Base-by-base conservation (phyloP, 2,113 vertebrate genomes). In the Caretta caretta region DNA sequence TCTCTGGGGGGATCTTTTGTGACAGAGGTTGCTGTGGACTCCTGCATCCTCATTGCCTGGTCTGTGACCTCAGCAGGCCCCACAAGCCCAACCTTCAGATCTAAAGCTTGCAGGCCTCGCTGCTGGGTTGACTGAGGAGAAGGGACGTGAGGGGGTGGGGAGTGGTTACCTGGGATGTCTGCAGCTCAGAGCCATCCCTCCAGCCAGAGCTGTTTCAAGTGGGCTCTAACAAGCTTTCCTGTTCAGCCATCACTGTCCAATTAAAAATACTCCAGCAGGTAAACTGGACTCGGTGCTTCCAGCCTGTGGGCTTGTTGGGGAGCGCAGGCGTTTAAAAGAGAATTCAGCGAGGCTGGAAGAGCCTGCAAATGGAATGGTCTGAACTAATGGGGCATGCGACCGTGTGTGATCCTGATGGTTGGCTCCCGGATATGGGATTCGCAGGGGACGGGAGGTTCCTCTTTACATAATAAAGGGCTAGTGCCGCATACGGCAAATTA, bases 81-180 rank as follows among this genome's bases (percentile, higher is more conserved):
- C 62, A 12, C 38, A 56, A 49, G 72, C 20, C 42, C 62, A n/a
- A 57, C 12, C 51, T 83, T 83, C 29, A 10, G 16, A 53, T 51
- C n/a, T 46, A 38, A 48, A 83, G 42, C 38, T 13, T 51, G 5
- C 50, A 14, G 8, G 8, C 8, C 72, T 25, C 22, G 22, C 11
- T 42, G n/a, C 72, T 24, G 31, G 35, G 46, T 29, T 46, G 72
- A 25, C 72, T 76, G 38, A 75, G 9, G 72, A 25, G 65, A n/a
- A 38, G 5, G 20, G 12, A 10, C 6, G 5, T 5, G 6, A n/a
- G 14, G 38, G 14, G 4, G 3, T 9, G 8, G 46, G 22, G 42
- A 57, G 27, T 14, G 14, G 22, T 46, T 76, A 76, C 24, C 10
- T 42, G 72, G 72, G 42, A 14, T 42, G 10, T 27, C 38, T 57